These are phyloP conservation scores for Ephestia elutella DNA, from an alignment of 1,140 invertebrate species.

Conservation along the genomic window DNA sequence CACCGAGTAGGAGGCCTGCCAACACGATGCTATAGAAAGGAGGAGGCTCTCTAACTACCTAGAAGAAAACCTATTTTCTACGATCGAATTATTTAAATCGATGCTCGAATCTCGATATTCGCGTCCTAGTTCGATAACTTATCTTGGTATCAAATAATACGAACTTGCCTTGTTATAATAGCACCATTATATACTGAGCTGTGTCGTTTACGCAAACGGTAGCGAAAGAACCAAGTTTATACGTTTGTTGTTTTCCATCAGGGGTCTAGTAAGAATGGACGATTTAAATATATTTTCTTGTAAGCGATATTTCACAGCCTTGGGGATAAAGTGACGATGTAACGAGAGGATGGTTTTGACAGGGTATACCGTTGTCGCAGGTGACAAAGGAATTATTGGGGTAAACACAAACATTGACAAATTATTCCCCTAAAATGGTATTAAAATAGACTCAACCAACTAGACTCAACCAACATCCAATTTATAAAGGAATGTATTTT, in stretches of 20 bases:
- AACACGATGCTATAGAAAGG: no score
- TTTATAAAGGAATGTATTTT: no score
- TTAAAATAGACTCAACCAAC: no score
- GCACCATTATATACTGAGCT: conserved; percentile 27
- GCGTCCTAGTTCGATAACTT: conserved; percentile 15
- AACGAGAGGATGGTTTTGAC: conserved; percentile 48
- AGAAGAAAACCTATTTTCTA: background rate
- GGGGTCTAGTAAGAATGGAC: conserved; percentile 29
- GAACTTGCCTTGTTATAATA: conserved; percentile 45
- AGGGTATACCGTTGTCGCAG: conserved; percentile 48
- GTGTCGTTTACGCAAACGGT: conserved; percentile 9
- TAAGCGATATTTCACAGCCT: conserved; percentile 48
- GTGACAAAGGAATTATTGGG: conserved; percentile 40
- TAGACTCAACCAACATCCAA: no score
- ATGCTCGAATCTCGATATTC: conserved; percentile 1
- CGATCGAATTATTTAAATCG: background rate
- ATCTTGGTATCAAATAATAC: conserved; percentile 31
- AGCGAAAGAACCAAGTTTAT: conserved; percentile 8
- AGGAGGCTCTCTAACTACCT: no score
- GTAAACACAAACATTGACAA: background rate
- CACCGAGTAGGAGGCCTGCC: no score
- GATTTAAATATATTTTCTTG: conserved; percentile 41
- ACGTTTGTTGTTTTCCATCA: conserved; percentile 14
- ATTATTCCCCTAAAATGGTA: no score
- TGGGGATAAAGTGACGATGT: conserved; percentile 43